phyloP scores from a whole-genome alignment of 92 coral and sea anemone species.

The Nematostella vectensis region DNA sequence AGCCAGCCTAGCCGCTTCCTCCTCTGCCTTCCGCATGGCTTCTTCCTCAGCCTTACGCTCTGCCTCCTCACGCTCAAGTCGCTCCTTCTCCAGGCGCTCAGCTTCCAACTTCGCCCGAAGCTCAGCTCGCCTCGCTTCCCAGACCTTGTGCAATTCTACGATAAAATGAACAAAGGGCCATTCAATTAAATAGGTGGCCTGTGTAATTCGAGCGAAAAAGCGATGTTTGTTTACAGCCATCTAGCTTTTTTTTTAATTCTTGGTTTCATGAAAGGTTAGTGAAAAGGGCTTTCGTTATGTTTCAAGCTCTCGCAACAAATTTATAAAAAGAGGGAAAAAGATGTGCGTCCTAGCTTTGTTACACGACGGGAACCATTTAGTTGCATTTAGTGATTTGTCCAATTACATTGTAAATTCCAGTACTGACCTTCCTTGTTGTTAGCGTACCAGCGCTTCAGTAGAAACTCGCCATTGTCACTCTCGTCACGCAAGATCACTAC shows the following conservation, averaged over 20 bases:
- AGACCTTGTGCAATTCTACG: constrained; percentile 46
- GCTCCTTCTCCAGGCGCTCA: constrained; percentile 49
- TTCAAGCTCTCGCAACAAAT: too few species aligned
- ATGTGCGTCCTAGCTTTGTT: too few species aligned
- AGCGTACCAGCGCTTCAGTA: constrained; percentile 86
- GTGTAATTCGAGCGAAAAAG: too few species aligned
- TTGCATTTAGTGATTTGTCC: too few species aligned
- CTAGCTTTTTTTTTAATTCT: too few species aligned
- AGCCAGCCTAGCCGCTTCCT: constrained; percentile 39
- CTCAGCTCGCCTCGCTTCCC: constrained; percentile 59
- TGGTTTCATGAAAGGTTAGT: too few species aligned
- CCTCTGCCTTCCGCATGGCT: constrained; percentile 59
- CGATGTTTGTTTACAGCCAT: too few species aligned
- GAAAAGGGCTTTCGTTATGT: too few species aligned
- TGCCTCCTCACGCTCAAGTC: constrained; percentile 60
- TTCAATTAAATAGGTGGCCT: too few species aligned
- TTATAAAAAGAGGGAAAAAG: too few species aligned
- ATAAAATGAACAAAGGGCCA: not conserved
- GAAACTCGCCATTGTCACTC: constrained; percentile 73
- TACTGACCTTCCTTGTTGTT: constrained; percentile 69
- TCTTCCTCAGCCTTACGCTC: constrained; percentile 62
- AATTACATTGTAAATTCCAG: too few species aligned
- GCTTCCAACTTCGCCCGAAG: constrained; percentile 61
- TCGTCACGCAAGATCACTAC: constrained; percentile 75
- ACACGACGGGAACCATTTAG: too few species aligned